Base-by-base conservation (phyloP, 2,888 invertebrate species). In the Blastobasis adustella region DNA sequence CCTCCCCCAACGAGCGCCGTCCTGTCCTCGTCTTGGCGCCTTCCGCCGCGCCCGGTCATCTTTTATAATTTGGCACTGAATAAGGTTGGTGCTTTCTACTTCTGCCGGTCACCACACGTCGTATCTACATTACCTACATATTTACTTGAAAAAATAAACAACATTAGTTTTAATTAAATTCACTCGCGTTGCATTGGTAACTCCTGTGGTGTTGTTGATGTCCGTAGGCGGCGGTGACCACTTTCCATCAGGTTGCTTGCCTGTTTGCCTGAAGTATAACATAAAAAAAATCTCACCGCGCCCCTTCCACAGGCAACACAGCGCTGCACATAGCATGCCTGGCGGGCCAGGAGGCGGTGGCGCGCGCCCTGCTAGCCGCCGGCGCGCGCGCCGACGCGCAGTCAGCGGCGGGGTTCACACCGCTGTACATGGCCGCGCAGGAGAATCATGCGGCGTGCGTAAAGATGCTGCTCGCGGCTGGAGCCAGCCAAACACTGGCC, bases 341-440 rank as follows among this genome's bases (percentile, higher is more conserved):
- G 83, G 99, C 99, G 54, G 99, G 99, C 0, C 98, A 99, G 83
- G 94, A 95, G 73, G 94, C 96, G 64, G 96, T 99, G 54, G 98
- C 98, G 51, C 93, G 93, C 71, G 92, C 98, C 69, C 91, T 99
- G 61, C 94, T 99, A 49, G 94, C 95, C 65, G 93, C 95, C 69
- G 95, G 96, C 65, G 98, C 98, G 64, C 94, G 96, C 71, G 96
- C 99, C 65, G 99, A 99, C 83, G 96, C 97, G 9, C 99, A 99
- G 79, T 97, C 97, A 1, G 94, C 97, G 62, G 98, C 97, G 76
- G 99, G 99, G 46, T 99, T 99, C 87, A 98, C 99, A 0, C 99
- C 99, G 0, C 90, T 99, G 46, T 99, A 99, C 79, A 99, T 99
- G 98, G 98, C 98, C 4, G 98, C 99, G 7, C 99, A 98, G 85